A percentile compares a stretch with the other conserved stretches of the same genome.
Evolutionary conservation across 2,797 vertebrate species (phyloP).

Genomic region (Chloroceryle amazona): DNA sequence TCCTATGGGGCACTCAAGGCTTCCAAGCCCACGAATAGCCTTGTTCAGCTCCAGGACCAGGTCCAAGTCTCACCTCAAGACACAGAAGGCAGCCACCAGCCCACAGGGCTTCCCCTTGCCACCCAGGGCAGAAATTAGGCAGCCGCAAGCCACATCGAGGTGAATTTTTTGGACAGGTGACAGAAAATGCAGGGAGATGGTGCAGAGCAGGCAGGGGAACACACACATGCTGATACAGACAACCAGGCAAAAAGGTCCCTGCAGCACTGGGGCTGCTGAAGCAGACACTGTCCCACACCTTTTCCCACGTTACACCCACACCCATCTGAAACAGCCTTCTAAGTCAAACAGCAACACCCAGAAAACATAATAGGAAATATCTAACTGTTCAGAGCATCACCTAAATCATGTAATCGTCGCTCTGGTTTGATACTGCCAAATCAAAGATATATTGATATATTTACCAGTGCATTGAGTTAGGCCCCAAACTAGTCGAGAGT

Average conservation of each 20-base stretch:
- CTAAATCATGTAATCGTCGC: background rate
- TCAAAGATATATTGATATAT: background rate
- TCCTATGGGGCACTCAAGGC: background rate
- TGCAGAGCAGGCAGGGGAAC: background rate
- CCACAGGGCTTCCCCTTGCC: background rate
- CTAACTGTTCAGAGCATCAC: background rate
- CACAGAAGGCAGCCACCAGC: accelerated
- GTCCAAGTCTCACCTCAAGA: background rate
- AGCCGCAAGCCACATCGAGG: background rate
- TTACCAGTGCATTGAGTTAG: background rate
- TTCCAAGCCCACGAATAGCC: background rate
- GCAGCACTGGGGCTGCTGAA: accelerated
- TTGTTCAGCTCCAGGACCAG: background rate
- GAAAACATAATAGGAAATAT: background rate
- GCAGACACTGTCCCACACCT: background rate
- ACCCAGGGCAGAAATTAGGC: background rate
- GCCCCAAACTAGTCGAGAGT: background rate
- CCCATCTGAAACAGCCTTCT: background rate
- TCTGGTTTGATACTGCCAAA: background rate
- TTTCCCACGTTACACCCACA: background rate
- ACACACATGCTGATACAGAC: accelerated
- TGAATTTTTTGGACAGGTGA: background rate
- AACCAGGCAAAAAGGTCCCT: background rate
- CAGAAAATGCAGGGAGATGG: background rate
- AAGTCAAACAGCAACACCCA: background rate